Conservation (phyloP, 1,140 invertebrate genomes). For the Drosophila chauvacae region DNA sequence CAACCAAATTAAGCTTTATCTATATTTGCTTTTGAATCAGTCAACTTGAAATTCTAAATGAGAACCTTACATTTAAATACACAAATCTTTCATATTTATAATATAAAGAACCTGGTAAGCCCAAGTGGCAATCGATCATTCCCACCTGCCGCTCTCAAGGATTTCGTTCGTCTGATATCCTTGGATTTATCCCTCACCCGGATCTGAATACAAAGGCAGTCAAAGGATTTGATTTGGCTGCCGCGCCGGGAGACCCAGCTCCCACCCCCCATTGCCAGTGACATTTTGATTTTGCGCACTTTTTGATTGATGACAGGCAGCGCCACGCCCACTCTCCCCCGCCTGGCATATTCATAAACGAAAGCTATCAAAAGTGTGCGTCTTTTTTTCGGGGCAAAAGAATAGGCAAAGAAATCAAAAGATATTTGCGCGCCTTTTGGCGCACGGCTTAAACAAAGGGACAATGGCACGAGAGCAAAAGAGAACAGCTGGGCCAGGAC, state of each 20-base stretch:
- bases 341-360: constrained; percentile 68
- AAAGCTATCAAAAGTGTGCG: constrained; percentile 77
- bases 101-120: background rate
- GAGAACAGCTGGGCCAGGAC: constrained; percentile 73
- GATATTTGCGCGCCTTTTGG: constrained; percentile 79
- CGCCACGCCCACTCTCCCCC: constrained; percentile 14
- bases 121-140: constrained; percentile 8
- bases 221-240: constrained; percentile 34
- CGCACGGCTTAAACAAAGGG: constrained; percentile 70
- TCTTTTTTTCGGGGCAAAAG: constrained; percentile 57
- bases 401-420: constrained; percentile 68
- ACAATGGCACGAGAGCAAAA: constrained; percentile 66
- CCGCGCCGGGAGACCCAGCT: constrained; percentile 13
- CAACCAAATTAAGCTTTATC: background rate
- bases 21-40: background rate
- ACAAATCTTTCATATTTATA: background rate
- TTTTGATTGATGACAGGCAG: constrained; percentile 79
- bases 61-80: background rate
- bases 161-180: background rate
- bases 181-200: background rate
- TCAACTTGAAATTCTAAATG: background rate
- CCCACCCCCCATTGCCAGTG: constrained; percentile 32
- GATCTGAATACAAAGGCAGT: constrained; percentile 9
- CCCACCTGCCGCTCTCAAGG: constrained; percentile 6
- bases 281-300: constrained; percentile 80